Evolutionary conservation across 1,140 invertebrate genomes (phyloP).

Genomic region (Zaprionus nigranus): DNA sequence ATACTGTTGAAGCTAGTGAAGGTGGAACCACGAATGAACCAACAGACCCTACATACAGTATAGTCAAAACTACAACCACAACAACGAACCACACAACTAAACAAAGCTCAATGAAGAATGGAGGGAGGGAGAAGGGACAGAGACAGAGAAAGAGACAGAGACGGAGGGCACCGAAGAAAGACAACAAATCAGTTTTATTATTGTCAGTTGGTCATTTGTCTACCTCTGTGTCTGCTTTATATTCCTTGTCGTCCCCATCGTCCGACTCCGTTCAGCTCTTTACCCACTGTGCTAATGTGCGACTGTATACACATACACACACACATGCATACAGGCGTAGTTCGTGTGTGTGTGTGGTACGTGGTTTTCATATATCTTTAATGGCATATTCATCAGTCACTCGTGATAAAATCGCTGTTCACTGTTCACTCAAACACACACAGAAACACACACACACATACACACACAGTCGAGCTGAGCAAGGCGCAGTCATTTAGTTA

Average conservation of each 20-base stretch:
- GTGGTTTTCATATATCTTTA: conserved; percentile 71
- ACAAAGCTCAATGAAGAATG: not conserved
- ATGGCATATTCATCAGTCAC: conserved; percentile 82
- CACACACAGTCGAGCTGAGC: conserved; percentile 42
- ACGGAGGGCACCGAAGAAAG: conserved; percentile 32
- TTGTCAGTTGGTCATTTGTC: conserved; percentile 72
- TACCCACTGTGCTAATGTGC: conserved; percentile 3
- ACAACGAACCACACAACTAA: conserved; percentile 9
- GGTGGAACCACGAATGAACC: too few relatives aligned
- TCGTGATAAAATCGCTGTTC: conserved; percentile 72
- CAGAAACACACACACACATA: conserved; percentile 15
- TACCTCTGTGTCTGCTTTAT: conserved; percentile 43
- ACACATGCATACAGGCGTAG: not conserved
- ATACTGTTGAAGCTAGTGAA: too few relatives aligned
- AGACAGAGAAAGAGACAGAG: not conserved
- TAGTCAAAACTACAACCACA: conserved; percentile 12
- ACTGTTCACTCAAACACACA: conserved; percentile 32
- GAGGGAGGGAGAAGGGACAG: not conserved
- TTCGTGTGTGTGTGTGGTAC: conserved; percentile 24
- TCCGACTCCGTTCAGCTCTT: conserved; percentile 7
- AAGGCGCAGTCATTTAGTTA: conserved; percentile 81
- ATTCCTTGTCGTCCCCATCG: conserved; percentile 17
- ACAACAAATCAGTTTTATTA: conserved; percentile 69
- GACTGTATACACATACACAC: not conserved
- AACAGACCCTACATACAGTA: not conserved